phyloP scores from a whole-genome alignment of 2,888 invertebrate genomes.

The Eurois occulta region DNA sequence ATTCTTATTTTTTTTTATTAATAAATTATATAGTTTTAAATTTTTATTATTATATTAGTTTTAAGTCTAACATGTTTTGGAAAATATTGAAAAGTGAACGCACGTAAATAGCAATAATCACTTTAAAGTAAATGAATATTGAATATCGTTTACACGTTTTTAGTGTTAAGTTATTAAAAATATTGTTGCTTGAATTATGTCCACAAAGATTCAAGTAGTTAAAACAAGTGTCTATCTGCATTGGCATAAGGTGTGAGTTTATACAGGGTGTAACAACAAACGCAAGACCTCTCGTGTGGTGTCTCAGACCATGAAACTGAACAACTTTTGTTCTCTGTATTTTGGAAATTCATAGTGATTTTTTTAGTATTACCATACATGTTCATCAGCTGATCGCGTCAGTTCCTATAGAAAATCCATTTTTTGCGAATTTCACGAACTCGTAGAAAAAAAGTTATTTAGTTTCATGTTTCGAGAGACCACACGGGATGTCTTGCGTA shows the following conservation, averaged over 20 bases:
- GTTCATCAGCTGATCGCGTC: background rate
- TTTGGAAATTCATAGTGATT: too few relatives aligned
- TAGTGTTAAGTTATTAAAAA: constrained; percentile 9
- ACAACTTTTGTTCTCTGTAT: too few relatives aligned
- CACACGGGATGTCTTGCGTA: background rate
- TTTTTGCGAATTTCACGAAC: background rate
- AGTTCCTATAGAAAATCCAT: too few relatives aligned
- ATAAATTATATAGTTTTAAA: constrained; percentile 65
- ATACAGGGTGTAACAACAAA: too few relatives aligned
- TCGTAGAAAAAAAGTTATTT: background rate
- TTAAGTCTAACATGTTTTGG: constrained; percentile 32
- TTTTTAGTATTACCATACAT: background rate
- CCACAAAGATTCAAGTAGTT: too few relatives aligned
- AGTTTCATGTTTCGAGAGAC: background rate
- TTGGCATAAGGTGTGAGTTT: too few relatives aligned
- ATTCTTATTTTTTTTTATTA: constrained; percentile 53
- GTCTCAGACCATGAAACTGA: too few relatives aligned
- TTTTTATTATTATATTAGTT: constrained; percentile 47
- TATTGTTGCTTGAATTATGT: background rate
- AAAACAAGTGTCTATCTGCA: too few relatives aligned
- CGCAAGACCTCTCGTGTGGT: too few relatives aligned
- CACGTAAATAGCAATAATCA: background rate
- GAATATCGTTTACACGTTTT: background rate
- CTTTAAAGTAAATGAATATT: background rate
- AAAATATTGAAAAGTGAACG: constrained; percentile 8